phyloP scores from a whole-genome alignment of 2,113 vertebrate genomes.

The Anser brachyrhynchus region DNA sequence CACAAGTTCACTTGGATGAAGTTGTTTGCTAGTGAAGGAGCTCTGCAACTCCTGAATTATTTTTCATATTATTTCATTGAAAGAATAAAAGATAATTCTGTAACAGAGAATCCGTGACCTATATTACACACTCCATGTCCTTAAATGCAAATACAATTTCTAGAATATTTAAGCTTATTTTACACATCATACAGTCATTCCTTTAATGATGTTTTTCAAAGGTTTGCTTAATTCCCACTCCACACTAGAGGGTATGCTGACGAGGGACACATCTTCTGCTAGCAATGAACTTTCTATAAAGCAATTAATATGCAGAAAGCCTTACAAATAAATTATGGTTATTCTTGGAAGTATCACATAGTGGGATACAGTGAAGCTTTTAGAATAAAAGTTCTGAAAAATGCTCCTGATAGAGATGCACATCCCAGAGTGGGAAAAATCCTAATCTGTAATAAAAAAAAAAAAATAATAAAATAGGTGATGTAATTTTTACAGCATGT shows the following conservation, averaged over 20 bases:
- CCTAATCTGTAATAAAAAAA: background rate
- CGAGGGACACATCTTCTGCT: background rate
- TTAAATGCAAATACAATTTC: slow-evolving; percentile 16
- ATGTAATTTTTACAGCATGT: background rate
- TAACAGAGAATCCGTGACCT: background rate
- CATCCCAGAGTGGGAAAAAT: background rate
- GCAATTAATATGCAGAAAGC: background rate
- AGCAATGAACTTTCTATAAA: background rate
- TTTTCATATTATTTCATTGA: background rate
- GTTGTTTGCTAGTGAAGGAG: background rate
- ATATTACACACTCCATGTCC: background rate
- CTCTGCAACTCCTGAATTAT: background rate
- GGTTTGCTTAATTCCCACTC: background rate
- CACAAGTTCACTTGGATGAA: background rate
- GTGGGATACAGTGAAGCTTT: background rate
- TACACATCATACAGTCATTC: background rate
- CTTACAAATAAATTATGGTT: background rate
- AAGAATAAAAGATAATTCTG: background rate
- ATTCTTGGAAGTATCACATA: background rate
- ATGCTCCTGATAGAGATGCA: background rate
- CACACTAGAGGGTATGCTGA: background rate
- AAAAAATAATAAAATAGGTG: background rate
- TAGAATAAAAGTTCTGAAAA: background rate
- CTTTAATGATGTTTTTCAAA: slow-evolving; percentile 27
- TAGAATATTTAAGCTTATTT: slow-evolving; percentile 12